phyloP scores from a whole-genome alignment of 2,113 vertebrate genomes.

The Scalopus aquaticus region DNA sequence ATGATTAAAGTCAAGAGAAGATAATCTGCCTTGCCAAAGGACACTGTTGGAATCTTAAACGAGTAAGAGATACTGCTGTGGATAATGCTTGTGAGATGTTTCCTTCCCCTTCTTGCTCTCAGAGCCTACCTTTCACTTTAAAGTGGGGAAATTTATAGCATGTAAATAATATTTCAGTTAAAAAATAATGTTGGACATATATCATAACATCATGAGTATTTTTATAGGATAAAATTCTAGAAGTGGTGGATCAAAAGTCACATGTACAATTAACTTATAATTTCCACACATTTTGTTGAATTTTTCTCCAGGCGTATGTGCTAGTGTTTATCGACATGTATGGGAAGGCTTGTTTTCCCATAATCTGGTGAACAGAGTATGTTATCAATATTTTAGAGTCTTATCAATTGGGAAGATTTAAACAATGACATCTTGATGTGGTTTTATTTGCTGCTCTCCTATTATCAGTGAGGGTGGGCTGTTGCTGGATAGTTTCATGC shows the following conservation, averaged over 20 bases:
- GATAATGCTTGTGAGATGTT: not conserved
- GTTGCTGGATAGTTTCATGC: not conserved
- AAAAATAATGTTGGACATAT: not conserved
- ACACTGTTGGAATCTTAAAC: not conserved
- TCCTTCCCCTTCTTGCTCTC: not conserved
- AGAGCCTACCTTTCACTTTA: not conserved
- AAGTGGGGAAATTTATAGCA: not conserved
- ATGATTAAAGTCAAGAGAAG: not conserved
- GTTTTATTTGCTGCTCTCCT: constrained; percentile 27
- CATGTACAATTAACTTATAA: not conserved
- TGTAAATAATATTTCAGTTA: not conserved
- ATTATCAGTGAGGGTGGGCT: not conserved
- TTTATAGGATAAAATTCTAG: constrained; percentile 9
- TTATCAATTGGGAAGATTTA: not conserved
- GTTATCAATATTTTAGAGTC: not conserved
- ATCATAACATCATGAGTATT: not conserved
- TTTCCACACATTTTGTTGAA: not conserved
- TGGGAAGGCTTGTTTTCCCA: not conserved
- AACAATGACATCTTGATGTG: not conserved
- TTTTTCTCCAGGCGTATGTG: not conserved
- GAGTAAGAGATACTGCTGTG: not conserved
- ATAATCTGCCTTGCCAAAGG: not conserved
- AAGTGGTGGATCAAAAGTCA: not conserved
- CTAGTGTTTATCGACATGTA: not conserved
- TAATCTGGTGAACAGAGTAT: not conserved